These are phyloP conservation scores for Sebastes elongatus DNA, from an alignment of 2,797 vertebrate species.

Conservation along the genomic window DNA sequence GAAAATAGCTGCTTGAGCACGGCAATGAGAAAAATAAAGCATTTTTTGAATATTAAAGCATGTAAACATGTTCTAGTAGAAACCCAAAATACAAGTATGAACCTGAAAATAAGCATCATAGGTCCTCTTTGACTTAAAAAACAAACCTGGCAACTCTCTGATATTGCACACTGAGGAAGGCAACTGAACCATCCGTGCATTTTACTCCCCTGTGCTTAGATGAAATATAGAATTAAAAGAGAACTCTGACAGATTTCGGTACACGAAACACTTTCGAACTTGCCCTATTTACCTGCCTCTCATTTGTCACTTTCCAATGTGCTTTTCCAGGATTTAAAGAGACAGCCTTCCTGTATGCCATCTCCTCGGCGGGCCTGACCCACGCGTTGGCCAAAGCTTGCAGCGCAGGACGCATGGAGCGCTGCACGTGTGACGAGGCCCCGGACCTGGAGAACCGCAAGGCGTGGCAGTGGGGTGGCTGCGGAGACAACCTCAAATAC, in stretches of 20 bases:
- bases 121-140: neutral
- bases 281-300: neutral
- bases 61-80: no score
- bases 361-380: constrained; percentile 95
- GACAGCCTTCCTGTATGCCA: constrained; percentile 94
- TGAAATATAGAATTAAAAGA: neutral
- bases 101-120: no score
- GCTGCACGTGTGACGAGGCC: constrained; percentile 97
- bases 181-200: neutral
- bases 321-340: constrained; percentile 92
- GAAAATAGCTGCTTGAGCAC: no score
- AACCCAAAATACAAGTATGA: no score
- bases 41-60: no score
- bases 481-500: constrained; percentile 98
- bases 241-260: neutral
- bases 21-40: no score
- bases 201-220: neutral
- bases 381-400: constrained; percentile 97
- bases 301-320: neutral
- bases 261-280: neutral
- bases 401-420: constrained; percentile 96
- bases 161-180: neutral
- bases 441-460: constrained; percentile 97
- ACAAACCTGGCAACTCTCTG: neutral
- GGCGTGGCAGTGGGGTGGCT: constrained; percentile 99